Base-by-base conservation (phyloP, 2,888 invertebrate genomes). In the Andrena praecox region DNA sequence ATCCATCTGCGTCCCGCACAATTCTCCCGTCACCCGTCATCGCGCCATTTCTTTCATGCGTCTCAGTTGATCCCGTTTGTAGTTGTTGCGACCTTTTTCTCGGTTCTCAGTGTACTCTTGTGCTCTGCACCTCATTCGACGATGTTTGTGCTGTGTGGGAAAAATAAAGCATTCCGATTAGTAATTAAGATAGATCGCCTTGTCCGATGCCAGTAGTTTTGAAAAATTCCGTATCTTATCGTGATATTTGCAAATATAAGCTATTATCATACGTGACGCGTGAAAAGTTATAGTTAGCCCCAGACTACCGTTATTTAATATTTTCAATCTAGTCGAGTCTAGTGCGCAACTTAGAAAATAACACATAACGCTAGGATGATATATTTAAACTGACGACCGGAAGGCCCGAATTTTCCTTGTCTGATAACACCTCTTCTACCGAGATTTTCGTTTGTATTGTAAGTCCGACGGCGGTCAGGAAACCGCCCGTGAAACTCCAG, bases 1-100 rank as follows among this genome's bases (percentile, higher is more conserved):
- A 66, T 70, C 71, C 62, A 59, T 76, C 27, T 75, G 67, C 31
- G 68, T 82, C 20, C 56, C 20, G 48, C 54, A 48, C 31, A 33
- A 67, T 48, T 27, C 10, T 71, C 29, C n/a, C 59, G 48, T 20
- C 20, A 12, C 1, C 20, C 7, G 31, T 71, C 82, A 75, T 84
- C 64, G 24, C 35, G n/a, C 29, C 33, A 60, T 75, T 54, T 59
- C 42, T 71, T 68, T 42, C 42, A 42, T 42, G 42, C 50, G 27
- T 71, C 12, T 12, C 3, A 62, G 2, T 56, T 48, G 20, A 20
- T 50, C n/a, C 7, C 35, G 68, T 80, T 77, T 31, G 42, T 52
- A 20, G 56, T 50, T 54, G 7, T 6, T 62, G 48, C 29, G 5
- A 16, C 33, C 67, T 76, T 77, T 27, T 6, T 68, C 50, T 8